Conservation (phyloP, 2,888 invertebrate genomes). For the Acheta domesticus region DNA sequence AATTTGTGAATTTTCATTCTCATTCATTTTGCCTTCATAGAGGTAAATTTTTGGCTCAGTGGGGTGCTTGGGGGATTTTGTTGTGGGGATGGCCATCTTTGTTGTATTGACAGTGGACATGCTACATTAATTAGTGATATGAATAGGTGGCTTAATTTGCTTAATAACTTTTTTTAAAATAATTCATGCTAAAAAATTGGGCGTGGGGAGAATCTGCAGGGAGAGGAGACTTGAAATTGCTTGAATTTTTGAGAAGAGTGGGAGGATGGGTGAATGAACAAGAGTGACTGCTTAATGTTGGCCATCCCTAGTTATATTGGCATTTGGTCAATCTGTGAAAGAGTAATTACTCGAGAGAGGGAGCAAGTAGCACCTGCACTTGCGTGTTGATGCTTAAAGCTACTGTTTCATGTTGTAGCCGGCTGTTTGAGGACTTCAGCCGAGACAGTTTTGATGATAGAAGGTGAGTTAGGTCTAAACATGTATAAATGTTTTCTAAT, state of each 20-base stretch:
- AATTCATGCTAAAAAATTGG: too few relatives aligned
- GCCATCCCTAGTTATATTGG: background rate
- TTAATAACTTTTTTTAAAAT: too few relatives aligned
- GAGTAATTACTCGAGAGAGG: constrained; percentile 37
- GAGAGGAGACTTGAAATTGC: background rate
- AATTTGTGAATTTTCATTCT: constrained; percentile 2
- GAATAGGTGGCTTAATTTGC: too few relatives aligned
- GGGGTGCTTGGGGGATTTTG: background rate
- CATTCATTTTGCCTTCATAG: background rate
- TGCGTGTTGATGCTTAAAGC: constrained; percentile 34
- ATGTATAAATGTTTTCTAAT: constrained; percentile 33
- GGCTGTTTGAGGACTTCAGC: constrained; percentile 85
- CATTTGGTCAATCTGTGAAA: background rate
- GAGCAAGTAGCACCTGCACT: background rate
- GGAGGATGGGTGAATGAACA: background rate
- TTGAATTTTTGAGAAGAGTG: background rate
- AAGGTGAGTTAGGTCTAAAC: constrained; percentile 55
- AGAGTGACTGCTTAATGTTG: background rate
- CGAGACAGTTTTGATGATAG: constrained; percentile 84
- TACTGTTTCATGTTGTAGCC: constrained; percentile 50
- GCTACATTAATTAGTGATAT: too few relatives aligned
- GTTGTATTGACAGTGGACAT: too few relatives aligned
- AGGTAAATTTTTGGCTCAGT: too few relatives aligned
- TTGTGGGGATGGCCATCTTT: constrained; percentile 2
- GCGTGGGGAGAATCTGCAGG: too few relatives aligned